Conservation (phyloP, 2,797 vertebrate genomes). For the Takifugu rubripes region DNA sequence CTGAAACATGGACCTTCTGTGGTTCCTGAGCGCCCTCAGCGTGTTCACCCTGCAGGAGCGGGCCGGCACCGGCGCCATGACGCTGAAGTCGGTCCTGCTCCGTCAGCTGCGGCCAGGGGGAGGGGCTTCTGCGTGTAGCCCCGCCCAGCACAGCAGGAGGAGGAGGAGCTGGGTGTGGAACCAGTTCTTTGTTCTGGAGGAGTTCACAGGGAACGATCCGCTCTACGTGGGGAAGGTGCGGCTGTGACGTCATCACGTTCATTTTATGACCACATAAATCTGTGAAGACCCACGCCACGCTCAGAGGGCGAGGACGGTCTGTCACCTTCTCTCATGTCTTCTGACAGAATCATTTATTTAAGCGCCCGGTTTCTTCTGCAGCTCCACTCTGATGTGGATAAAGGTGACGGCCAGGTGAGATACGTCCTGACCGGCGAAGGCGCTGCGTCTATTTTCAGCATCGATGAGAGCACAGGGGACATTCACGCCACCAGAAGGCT, state of each 20-base stretch:
- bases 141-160: conserved; percentile 47
- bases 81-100: conserved; percentile 13
- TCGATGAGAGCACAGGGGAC: conserved; percentile 90
- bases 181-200: conserved; percentile 94
- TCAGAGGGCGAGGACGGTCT: too few species aligned
- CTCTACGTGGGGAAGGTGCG: conserved; percentile 91
- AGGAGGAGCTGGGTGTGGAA: conserved; percentile 97
- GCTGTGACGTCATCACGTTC: too few species aligned
- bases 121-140: conserved; percentile 6
- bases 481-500: conserved; percentile 89
- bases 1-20: conserved; percentile 12
- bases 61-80: background rate
- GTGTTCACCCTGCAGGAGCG: conserved; percentile 4
- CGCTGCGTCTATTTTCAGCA: conserved; percentile 88
- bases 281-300: too few species aligned
- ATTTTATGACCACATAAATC: too few species aligned
- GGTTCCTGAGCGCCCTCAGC: conserved; percentile 11
- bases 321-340: too few species aligned
- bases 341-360: too few species aligned
- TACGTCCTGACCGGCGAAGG: conserved; percentile 90
- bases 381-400: conserved; percentile 51
- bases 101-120: background rate
- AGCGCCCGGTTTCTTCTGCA: background rate
- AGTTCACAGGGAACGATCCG: conserved; percentile 88
- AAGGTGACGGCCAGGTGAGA: conserved; percentile 83